phyloP scores from a whole-genome alignment of 2,797 vertebrate species.

The Anabacerthia variegaticeps region DNA sequence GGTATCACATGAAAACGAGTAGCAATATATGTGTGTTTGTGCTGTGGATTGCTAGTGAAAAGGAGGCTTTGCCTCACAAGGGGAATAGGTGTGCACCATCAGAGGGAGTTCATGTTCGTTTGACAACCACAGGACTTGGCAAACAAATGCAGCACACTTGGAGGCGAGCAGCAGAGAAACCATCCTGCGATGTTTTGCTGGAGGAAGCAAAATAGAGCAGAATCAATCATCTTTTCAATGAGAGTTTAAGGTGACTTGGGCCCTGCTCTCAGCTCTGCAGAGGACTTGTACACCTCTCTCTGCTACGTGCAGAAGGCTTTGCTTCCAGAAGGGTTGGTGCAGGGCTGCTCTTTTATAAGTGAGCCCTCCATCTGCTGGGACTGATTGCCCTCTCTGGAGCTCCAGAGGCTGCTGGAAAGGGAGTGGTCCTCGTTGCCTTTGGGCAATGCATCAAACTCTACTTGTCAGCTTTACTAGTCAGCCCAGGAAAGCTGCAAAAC shows the following conservation, averaged over 20 bases:
- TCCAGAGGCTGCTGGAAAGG: neutral
- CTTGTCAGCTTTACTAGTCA: neutral
- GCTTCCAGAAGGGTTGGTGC: neutral
- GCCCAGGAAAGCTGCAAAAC: neutral
- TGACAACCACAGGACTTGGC: slow-evolving; percentile 38
- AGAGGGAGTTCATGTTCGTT: slow-evolving; percentile 24
- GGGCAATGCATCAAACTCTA: neutral
- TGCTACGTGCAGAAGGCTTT: accelerated
- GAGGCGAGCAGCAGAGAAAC: slow-evolving; percentile 17
- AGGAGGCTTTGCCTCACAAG: neutral
- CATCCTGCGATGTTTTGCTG: slow-evolving; percentile 32
- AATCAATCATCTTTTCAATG: slow-evolving; percentile 52
- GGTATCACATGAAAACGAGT: slow-evolving; percentile 4
- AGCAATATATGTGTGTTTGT: neutral
- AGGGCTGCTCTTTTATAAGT: neutral
- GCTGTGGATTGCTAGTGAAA: neutral
- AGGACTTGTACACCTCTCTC: neutral
- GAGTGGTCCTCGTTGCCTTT: neutral
- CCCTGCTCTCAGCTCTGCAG: neutral
- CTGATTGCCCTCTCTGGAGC: neutral
- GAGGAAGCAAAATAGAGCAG: slow-evolving; percentile 23
- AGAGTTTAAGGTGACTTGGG: slow-evolving; percentile 36
- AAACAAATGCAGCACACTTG: slow-evolving; percentile 4
- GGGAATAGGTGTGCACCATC: neutral
- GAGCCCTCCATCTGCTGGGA: neutral